These are phyloP conservation scores for Meriones psammophilus DNA, from an alignment of 2,797 vertebrate genomes.

Conservation along the genomic window DNA sequence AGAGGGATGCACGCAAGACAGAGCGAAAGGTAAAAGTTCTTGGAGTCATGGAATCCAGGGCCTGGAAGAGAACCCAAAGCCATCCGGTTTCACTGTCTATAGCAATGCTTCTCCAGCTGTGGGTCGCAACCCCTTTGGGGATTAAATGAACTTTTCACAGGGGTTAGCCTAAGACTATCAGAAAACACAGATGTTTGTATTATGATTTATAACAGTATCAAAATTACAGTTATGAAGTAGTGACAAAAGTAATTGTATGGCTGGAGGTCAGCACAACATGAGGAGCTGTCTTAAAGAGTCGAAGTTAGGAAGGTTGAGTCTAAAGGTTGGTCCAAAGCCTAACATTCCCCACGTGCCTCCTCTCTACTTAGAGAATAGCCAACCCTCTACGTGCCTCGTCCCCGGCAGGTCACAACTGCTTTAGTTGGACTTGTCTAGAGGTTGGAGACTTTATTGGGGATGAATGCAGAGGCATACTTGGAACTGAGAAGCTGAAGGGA, in stretches of 20 bases:
- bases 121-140: not conserved
- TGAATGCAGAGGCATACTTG: not conserved
- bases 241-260: not conserved
- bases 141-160: not conserved
- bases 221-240: not conserved
- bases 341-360: not conserved
- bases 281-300: not conserved
- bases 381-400: not conserved
- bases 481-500: conserved; percentile 13
- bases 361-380: too few species aligned
- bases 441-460: not conserved
- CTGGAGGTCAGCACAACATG: not conserved
- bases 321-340: not conserved
- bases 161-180: not conserved
- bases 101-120: not conserved
- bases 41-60: not conserved
- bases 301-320: not conserved
- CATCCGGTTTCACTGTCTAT: not conserved
- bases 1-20: not conserved
- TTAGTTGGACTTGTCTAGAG: not conserved
- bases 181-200: not conserved
- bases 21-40: not conserved
- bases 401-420: not conserved
- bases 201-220: not conserved
- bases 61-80: not conserved